Conservation (phyloP, 2,888 invertebrate genomes). For the Anagyrus pseudococci region DNA sequence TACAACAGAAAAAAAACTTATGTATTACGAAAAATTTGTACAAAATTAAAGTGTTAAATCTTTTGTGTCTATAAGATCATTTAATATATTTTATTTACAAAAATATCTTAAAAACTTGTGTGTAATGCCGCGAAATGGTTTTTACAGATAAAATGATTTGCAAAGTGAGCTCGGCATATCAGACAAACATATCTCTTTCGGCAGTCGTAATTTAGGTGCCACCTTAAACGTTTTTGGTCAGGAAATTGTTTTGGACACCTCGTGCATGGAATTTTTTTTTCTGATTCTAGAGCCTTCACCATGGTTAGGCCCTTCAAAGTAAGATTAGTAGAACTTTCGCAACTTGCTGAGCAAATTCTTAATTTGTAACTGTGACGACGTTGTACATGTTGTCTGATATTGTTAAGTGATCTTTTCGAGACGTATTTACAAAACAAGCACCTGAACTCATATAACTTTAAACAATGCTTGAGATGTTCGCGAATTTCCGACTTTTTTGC, state of each 20-base stretch:
- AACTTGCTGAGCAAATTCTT: background rate
- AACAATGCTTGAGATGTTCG: background rate
- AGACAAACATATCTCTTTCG: background rate
- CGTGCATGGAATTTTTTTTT: background rate
- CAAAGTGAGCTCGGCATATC: background rate
- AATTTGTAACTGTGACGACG: too few species aligned
- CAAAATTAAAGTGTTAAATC: too few species aligned
- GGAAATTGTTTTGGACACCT: conserved; percentile 1
- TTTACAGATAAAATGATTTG: background rate
- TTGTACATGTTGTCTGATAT: too few species aligned
- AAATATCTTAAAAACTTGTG: background rate
- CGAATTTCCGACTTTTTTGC: background rate
- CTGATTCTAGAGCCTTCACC: background rate
- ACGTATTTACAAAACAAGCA: too few species aligned
- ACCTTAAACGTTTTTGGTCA: background rate
- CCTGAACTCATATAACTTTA: conserved; percentile 6
- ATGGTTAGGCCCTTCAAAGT: background rate
- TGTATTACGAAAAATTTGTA: too few species aligned
- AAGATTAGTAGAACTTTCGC: conserved; percentile 1
- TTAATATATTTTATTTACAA: background rate
- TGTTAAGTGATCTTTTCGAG: too few species aligned
- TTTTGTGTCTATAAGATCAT: too few species aligned
- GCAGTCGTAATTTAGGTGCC: background rate
- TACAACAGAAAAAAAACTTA: too few species aligned
- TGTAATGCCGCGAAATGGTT: background rate